Conservation (phyloP, 2,113 vertebrate species). For the Elachura formosa region DNA sequence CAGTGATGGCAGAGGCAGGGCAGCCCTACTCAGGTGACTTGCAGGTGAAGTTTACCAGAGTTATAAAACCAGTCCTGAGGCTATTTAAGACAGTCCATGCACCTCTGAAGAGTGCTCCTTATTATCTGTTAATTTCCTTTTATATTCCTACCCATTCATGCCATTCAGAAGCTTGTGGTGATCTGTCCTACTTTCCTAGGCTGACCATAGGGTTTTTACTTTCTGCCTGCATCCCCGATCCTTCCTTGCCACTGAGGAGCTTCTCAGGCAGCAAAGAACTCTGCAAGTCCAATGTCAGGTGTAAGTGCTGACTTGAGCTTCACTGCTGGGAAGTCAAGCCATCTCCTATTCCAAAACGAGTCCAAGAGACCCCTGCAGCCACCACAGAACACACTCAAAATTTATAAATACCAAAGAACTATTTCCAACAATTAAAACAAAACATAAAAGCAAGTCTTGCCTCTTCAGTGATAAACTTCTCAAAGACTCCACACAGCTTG, state of each 20-base stretch:
- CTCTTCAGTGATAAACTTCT: slow-evolving; percentile 86
- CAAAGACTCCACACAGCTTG: slow-evolving; percentile 84
- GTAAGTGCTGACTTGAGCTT: not conserved
- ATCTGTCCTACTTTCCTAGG: not conserved
- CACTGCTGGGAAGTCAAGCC: not conserved
- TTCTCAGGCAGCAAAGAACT: not conserved
- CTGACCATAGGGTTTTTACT: not conserved
- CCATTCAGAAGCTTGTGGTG: not conserved
- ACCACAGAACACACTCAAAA: not conserved
- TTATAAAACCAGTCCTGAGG: not conserved
- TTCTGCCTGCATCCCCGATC: not conserved
- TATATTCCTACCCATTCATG: not conserved
- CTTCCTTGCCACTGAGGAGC: not conserved
- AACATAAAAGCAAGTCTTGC: slow-evolving; percentile 55
- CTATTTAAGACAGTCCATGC: not conserved
- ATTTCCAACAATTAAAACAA: not conserved
- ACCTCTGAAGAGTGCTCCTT: not conserved
- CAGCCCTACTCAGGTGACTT: not conserved
- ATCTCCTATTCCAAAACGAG: not conserved
- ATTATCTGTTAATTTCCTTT: not conserved
- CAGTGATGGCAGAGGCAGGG: not conserved
- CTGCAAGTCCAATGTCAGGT: not conserved
- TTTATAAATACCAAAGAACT: not conserved
- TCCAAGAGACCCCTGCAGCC: not conserved
- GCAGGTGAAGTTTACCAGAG: not conserved